phyloP scores from a whole-genome alignment of 2,113 vertebrate species.

The Labeo catla region DNA sequence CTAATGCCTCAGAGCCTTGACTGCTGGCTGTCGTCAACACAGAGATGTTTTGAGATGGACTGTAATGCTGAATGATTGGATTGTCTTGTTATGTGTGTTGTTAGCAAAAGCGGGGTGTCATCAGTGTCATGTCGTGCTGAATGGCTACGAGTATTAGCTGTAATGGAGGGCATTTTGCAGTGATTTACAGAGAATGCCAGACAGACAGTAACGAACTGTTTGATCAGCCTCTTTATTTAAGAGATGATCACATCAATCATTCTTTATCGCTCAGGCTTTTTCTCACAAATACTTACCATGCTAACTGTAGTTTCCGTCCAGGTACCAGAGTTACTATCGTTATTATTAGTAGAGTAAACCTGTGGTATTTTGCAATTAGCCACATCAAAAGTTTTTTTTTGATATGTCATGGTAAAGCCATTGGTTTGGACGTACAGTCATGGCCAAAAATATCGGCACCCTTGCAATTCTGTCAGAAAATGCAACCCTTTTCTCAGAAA shows the following conservation, averaged over 20 bases:
- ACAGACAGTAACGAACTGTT: not conserved
- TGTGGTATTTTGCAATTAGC: not conserved
- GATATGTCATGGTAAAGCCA: not conserved
- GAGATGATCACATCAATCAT: not conserved
- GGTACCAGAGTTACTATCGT: not conserved
- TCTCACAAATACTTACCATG: not conserved
- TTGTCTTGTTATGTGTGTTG: constrained; percentile 10
- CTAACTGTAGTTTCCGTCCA: not conserved
- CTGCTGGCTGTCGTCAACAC: not conserved
- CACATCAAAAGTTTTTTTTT: too few relatives aligned
- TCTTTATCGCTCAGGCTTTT: not conserved
- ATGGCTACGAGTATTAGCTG: not conserved
- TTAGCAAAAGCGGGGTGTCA: not conserved
- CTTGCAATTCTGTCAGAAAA: too few relatives aligned
- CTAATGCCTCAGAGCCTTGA: not conserved
- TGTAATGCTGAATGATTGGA: not conserved
- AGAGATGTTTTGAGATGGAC: not conserved
- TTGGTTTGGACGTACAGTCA: not conserved
- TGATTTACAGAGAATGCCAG: not conserved
- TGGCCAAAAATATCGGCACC: too few relatives aligned
- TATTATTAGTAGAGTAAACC: not conserved
- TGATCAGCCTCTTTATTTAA: not conserved
- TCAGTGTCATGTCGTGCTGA: not conserved
- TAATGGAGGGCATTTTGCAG: not conserved
- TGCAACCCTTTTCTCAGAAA: too few relatives aligned